Conservation (phyloP, 1,140 invertebrate genomes). For the Drosophila bocki region DNA sequence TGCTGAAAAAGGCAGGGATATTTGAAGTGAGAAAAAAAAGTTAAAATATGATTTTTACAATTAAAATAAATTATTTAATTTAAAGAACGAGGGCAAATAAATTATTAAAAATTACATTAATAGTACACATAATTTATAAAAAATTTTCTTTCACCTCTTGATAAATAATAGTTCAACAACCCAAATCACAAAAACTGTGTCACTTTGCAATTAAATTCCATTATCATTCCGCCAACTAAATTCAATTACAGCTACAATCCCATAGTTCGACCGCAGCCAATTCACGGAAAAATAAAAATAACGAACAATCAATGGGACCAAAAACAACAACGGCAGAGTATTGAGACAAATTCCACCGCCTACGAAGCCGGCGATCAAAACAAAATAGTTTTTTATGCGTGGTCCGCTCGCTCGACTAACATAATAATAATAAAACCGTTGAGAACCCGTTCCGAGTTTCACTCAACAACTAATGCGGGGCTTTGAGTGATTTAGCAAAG, state of each 20-base stretch:
- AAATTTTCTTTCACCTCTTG: conserved; percentile 1
- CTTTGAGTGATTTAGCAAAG: conserved; percentile 32
- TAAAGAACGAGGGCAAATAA: background rate
- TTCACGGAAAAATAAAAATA: conserved; percentile 1
- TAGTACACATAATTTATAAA: background rate
- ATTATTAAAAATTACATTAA: background rate
- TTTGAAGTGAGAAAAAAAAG: background rate
- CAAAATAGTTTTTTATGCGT: conserved; percentile 67
- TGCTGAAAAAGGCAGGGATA: background rate
- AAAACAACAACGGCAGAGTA: conserved; percentile 6
- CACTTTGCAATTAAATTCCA: conserved; percentile 60
- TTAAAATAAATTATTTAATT: too few species aligned
- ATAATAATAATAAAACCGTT: conserved; percentile 41
- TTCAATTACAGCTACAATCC: conserved; percentile 28
- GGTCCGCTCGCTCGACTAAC: conserved; percentile 14
- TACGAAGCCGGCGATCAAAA: conserved; percentile 71
- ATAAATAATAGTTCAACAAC: conserved; percentile 12
- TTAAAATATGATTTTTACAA: too few species aligned
- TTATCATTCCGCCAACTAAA: conserved; percentile 24
- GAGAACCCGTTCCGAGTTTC: conserved; percentile 67
- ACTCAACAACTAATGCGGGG: conserved; percentile 55
- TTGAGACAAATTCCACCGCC: conserved; percentile 17
- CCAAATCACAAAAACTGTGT: conserved; percentile 51
- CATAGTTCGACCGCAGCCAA: conserved; percentile 21
- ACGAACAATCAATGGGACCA: conserved; percentile 14